Base-by-base conservation (phyloP, 1,140 invertebrate genomes). In the Nautilus pompilius region DNA sequence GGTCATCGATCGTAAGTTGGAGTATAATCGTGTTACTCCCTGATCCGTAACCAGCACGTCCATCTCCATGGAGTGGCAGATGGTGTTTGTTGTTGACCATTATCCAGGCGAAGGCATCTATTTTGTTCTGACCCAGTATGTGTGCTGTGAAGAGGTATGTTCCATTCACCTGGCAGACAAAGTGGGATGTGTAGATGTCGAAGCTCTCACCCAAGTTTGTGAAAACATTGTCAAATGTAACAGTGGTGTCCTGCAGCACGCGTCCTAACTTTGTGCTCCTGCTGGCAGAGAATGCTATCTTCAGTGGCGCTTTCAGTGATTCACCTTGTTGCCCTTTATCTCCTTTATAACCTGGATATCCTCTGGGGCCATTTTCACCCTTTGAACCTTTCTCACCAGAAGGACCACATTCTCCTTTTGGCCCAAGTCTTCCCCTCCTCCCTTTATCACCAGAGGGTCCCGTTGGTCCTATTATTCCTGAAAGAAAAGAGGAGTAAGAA, bases 121-220 rank as follows among this genome's bases (percentile, higher is more conserved):
- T 72, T 26, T 75, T 72, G 41, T 74, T 62, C 57, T 76, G 78
- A 45, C 79, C 69, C 28, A 82, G 56, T 10, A 82, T 62, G 65
- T 81, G 80, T 20, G 74, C 73, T 1, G 67, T 74, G 63, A 82
- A 82, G 13, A 80, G 46, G 65, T 81, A 82, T n/a, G 81, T 81
- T 36, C 81, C 81, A 34, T 82, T 82, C 6, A 74, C 58, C 61
- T 72, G 75, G 67, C 77, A 78, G 29, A 80, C 72, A 66, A 82
- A 82, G 56, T 81, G 78, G 8, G 81, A 82, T 10, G 80, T 73
- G 55, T 75, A 77, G 2, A 60, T 53, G 33, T 82, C 75, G 56
- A 82, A 82, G 32, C 70, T 73, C 32, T 79, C 70, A 13, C 79
- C 80, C 8, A 75, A 61, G 66, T 82, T 82, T 6, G 72, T 66